phyloP scores from a whole-genome alignment of 2,888 invertebrate genomes.

The Philonicus albiceps region DNA sequence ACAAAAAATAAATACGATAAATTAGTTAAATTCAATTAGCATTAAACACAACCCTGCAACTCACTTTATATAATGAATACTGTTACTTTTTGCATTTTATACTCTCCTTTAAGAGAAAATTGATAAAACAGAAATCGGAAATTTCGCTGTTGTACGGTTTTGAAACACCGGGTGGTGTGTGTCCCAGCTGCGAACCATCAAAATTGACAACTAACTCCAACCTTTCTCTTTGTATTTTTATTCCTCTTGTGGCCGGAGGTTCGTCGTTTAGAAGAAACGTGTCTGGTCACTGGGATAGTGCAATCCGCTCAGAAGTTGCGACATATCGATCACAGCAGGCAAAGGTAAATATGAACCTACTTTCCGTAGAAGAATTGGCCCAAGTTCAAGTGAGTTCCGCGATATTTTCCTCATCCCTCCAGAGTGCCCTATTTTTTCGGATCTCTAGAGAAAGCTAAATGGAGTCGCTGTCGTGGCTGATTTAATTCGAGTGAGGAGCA shows the following conservation, averaged over 20 bases:
- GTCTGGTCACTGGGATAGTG: neutral
- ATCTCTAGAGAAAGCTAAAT: neutral
- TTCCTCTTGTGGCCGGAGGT: neutral
- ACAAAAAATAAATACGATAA: too few relatives aligned
- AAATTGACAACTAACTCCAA: neutral
- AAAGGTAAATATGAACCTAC: neutral
- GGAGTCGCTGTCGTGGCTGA: constrained; percentile 1
- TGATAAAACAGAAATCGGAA: neutral
- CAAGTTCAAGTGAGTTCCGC: neutral
- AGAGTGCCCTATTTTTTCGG: neutral
- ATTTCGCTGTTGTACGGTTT: neutral
- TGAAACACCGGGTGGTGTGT: neutral
- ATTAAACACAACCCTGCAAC: neutral
- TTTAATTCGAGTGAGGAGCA: neutral
- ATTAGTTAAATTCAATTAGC: neutral
- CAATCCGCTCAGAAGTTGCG: neutral
- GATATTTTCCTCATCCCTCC: neutral
- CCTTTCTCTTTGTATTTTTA: constrained; percentile 6
- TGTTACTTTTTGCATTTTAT: neutral
- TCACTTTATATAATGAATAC: neutral
- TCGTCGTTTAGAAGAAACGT: neutral
- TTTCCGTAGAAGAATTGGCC: neutral
- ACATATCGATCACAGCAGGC: neutral
- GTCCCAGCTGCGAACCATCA: neutral
- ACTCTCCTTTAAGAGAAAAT: neutral